These are phyloP conservation scores for Hydrolagus affinis DNA, from an alignment of 2,113 vertebrate genomes.

Conservation along the genomic window DNA sequence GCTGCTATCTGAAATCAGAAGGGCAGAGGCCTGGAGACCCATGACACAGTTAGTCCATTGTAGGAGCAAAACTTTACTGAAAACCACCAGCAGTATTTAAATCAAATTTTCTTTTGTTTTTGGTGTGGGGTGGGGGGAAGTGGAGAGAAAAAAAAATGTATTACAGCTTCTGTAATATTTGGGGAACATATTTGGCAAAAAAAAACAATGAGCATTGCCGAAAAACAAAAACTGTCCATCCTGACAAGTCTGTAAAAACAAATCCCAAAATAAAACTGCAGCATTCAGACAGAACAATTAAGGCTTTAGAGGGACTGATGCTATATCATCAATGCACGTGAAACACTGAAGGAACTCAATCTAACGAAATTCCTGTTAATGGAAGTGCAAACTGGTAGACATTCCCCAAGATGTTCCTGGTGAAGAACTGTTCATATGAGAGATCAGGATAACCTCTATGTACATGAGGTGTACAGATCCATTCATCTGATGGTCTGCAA, in stretches of 20 bases:
- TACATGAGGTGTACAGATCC: background rate
- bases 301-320: slow-evolving; percentile 17
- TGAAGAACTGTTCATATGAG: background rate
- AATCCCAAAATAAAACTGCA: slow-evolving; percentile 3
- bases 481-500: slow-evolving; percentile 11
- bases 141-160: background rate
- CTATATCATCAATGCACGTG: slow-evolving; percentile 30
- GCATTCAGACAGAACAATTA: slow-evolving; percentile 24
- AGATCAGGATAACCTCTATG: slow-evolving; percentile 22
- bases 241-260: background rate
- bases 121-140: too few species aligned
- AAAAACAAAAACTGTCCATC: background rate
- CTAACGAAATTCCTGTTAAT: slow-evolving; percentile 28
- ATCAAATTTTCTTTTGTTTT: too few species aligned
- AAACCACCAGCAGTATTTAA: too few species aligned
- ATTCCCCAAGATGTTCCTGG: slow-evolving; percentile 29
- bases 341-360: slow-evolving; percentile 29
- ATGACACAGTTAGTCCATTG: too few species aligned
- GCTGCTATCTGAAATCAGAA: background rate
- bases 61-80: too few species aligned
- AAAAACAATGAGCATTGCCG: background rate
- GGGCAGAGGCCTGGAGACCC: background rate
- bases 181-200: background rate
- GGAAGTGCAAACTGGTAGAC: slow-evolving; percentile 32
- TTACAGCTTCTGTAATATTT: background rate